Evolutionary conservation across 2,888 invertebrate species (phyloP).

Genomic region (Netelia melanura): DNA sequence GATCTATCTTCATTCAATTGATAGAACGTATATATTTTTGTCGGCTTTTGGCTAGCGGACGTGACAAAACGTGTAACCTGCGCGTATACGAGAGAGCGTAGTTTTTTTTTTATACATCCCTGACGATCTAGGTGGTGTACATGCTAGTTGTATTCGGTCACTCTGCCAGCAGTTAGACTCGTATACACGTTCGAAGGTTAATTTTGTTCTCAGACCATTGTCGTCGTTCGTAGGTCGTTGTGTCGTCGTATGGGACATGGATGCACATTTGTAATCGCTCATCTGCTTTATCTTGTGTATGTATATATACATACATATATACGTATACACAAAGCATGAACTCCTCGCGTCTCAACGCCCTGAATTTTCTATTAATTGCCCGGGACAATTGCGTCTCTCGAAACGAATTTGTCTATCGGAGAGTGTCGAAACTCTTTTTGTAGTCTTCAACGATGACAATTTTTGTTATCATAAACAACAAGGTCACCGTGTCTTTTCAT

Average conservation of each 20-base stretch:
- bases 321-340: slow-evolving; percentile 1
- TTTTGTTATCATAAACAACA: not conserved
- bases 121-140: not conserved
- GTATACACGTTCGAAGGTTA: slow-evolving; percentile 60
- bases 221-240: slow-evolving; percentile 47
- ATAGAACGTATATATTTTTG: not conserved
- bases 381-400: slow-evolving; percentile 51
- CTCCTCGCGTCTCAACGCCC: slow-evolving; percentile 25
- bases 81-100: not conserved
- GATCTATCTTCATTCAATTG: not conserved
- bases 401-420: slow-evolving; percentile 3
- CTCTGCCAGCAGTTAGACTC: slow-evolving; percentile 44
- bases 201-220: slow-evolving; percentile 54
- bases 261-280: slow-evolving; percentile 53
- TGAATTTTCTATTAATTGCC: slow-evolving; percentile 61
- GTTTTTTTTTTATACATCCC: not conserved
- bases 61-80: not conserved
- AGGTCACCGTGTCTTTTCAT: not conserved
- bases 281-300: not conserved
- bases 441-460: not conserved
- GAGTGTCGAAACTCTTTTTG: slow-evolving; percentile 16
- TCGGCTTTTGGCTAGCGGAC: not conserved
- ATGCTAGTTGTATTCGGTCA: slow-evolving; percentile 15
- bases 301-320: slow-evolving; percentile 3
- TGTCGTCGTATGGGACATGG: slow-evolving; percentile 44